Percentiles rank a stretch among this genome's conserved stretches.
These are phyloP conservation scores for Petaurus breviceps DNA, from an alignment of 2,113 vertebrate species.

Conservation along the genomic window DNA sequence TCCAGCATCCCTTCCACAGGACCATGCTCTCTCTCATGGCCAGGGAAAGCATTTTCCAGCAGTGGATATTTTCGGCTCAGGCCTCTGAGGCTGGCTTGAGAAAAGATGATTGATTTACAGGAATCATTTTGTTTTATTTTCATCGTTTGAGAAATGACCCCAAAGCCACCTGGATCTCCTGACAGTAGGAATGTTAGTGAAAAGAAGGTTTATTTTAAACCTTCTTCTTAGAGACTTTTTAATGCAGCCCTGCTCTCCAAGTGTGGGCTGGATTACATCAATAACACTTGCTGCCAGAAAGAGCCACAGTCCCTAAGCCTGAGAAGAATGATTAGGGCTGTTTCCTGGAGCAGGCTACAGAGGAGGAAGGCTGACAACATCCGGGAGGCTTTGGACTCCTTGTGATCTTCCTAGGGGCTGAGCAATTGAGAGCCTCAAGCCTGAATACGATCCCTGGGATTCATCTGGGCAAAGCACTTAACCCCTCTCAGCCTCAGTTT, in stretches of 20 bases:
- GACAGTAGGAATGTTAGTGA: slow-evolving; percentile 60
- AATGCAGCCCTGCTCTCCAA: slow-evolving; percentile 76
- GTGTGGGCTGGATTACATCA: slow-evolving; percentile 74
- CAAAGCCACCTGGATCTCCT: slow-evolving; percentile 64
- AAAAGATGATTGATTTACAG: slow-evolving; percentile 60
- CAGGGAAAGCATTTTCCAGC: slow-evolving; percentile 48
- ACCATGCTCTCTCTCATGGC: neutral
- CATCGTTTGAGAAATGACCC: slow-evolving; percentile 58
- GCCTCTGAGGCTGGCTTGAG: slow-evolving; percentile 43
- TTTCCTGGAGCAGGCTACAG: slow-evolving; percentile 48
- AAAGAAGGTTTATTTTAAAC: slow-evolving; percentile 69
- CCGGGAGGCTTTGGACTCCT: slow-evolving; percentile 54
- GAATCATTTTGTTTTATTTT: slow-evolving; percentile 44
- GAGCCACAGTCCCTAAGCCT: slow-evolving; percentile 72
- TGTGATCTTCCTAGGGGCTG: slow-evolving; percentile 50
- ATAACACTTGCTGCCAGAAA: slow-evolving; percentile 70
- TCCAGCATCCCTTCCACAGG: neutral
- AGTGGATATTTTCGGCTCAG: slow-evolving; percentile 54
- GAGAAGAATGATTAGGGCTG: slow-evolving; percentile 65
- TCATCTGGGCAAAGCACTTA: slow-evolving; percentile 48
- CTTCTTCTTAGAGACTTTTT: slow-evolving; percentile 74
- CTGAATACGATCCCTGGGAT: slow-evolving; percentile 17
- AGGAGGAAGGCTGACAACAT: slow-evolving; percentile 57
- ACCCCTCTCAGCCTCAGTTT: slow-evolving; percentile 12
- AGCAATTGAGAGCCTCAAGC: slow-evolving; percentile 49